Evolutionary conservation across 1,140 invertebrate genomes (phyloP), one percentile per base, ranked within the genome.

Genomic region (Drosophila kikkawai): DNA sequence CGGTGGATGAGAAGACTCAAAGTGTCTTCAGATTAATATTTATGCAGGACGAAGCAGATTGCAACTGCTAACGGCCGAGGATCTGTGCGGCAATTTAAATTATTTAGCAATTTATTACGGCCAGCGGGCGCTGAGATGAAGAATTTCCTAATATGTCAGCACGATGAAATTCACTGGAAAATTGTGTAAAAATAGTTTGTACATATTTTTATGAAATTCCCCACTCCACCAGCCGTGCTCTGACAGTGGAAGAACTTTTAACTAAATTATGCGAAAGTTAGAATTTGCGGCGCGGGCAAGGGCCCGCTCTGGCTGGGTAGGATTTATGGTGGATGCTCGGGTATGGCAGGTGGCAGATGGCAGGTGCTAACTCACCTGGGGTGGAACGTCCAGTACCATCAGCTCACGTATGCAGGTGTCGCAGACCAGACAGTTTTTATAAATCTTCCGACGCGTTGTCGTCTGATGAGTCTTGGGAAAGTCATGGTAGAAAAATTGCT

Each of bases 401-500:
- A 93, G 92, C 92, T 93, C 92, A 67, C 92, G 87, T 68, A 93
- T 93, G 85, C 82, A 91, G 57, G 92, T 92, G 68, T 93, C 92
- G 79, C 92, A 93, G 50, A 93, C 92, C 85, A 93, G 75, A 84
- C 92, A 93, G 82, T 84, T 93, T 79, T 91, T 90, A 75, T 93
- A 93, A 47, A 92, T 79, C 78, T 92, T 92, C 34, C 87, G 82
- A 69, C 87, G 86, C 41, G 87, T 91, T 66, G 92, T 93, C 51
- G 87, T 91, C 74, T 90, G 78, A 83, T 93, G 91, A 75, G 79
- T 79, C 63, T 84, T 90, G 51, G 92, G 92, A 71, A 93, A 93
- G 79, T 93, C 92, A 83, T 93, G 92, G 78, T 93, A 92, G 78
- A 93, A 93, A 87, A 93, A 93, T 93, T 93, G 92, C 92, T 93